These are phyloP conservation scores for Chaetophractus vellerosus DNA, from an alignment of 2,797 vertebrate species.

Conservation along the genomic window DNA sequence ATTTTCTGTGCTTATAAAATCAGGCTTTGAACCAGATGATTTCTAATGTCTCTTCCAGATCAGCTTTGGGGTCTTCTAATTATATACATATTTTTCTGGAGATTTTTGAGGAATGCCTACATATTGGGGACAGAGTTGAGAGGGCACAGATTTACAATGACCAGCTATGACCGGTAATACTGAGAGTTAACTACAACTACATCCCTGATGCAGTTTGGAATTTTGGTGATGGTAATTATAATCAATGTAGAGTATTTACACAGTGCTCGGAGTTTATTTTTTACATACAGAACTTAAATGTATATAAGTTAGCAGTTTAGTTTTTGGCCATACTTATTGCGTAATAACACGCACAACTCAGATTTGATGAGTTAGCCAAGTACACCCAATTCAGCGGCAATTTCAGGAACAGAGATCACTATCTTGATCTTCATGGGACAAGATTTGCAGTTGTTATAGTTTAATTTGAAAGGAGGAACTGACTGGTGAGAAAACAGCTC, in stretches of 20 bases:
- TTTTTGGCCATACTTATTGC: background rate
- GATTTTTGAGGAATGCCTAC: background rate
- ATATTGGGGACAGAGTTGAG: background rate
- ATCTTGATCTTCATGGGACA: background rate
- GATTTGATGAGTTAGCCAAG: background rate
- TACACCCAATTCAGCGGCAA: background rate
- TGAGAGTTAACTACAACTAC: background rate
- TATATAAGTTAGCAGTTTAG: background rate
- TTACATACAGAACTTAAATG: background rate
- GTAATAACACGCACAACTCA: background rate
- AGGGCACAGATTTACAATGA: background rate
- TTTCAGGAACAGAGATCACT: conserved; percentile 21
- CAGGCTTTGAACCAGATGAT: background rate
- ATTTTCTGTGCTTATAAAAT: conserved; percentile 27
- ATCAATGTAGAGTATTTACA: background rate
- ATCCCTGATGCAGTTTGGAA: background rate
- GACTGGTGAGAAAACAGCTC: conserved; percentile 59
- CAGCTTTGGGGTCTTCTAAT: background rate
- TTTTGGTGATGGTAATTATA: conserved; percentile 21
- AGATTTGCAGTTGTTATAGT: conserved; percentile 38
- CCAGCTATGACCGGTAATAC: background rate
- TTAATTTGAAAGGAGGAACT: conserved; percentile 58
- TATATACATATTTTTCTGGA: background rate
- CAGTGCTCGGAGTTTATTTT: background rate
- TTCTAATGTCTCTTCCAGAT: conserved; percentile 14